Base-by-base conservation (phyloP, 92 coral and sea anemone genomes). In the Isaurus tuberculatus region DNA sequence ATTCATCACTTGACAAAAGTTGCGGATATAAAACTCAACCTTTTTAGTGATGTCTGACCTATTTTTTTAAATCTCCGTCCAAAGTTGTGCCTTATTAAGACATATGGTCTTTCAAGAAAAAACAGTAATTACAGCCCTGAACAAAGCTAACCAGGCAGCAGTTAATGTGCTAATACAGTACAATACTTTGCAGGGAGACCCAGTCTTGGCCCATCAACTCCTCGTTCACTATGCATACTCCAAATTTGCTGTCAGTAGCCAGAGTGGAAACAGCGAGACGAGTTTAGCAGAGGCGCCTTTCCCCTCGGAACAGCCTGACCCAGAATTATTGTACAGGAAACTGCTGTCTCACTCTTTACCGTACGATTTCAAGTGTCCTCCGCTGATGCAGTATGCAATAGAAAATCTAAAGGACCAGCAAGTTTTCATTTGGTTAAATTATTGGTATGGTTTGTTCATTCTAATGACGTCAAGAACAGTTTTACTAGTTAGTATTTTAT, bases 381-480 rank as follows among this genome's bases (percentile, higher is more conserved):
- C 92, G 5, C 48, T 90, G 27, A 68, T 90, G 83, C 69, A 86
- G 53, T 89, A 84, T 16, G 92, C 89, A 7, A 57, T 70, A 1
- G 88, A 89, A 28, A 85, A 79, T 19, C 20, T 89, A 79, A 91
- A 89, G 1, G 84, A 77, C 19, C 95, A 94, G 69, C 88, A 78
- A 65, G 88, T 91, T 32, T 97, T 80, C 85, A 86, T 97, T 16
- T 97, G 99, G 99, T 84, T 97, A 8, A 88, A 94, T 60, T 97
- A 92, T 81, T 97, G 99, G 99, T 97, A 84, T 72, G 65, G 28
- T 13, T 25, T 57, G 16, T 10, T 77, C 44, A 40, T 40, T 40
- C 2, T 40, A 3, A 40, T 40, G n/a, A n/a, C n/a, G n/a, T n/a
- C n/a, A n/a, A n/a, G n/a, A n/a, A n/a, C n/a, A n/a, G n/a, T n/a